phyloP scores from a whole-genome alignment of 2,888 invertebrate species.

The Adelphocoris suturalis region DNA sequence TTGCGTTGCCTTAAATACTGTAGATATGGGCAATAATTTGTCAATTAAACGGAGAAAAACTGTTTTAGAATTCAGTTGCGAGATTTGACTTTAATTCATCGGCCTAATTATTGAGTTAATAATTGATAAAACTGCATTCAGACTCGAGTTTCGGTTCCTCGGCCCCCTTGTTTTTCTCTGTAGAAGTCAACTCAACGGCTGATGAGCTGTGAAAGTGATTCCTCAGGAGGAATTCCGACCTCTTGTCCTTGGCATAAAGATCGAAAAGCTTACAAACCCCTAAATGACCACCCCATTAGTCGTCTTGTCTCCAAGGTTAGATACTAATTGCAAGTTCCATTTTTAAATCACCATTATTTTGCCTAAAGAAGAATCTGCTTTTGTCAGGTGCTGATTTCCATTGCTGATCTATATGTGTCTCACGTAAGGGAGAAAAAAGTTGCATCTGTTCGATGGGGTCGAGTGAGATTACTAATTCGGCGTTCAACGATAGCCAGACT shows the following conservation, averaged over 20 bases:
- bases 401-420: not conserved
- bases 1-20: too few species aligned
- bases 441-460: too few species aligned
- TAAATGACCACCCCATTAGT: constrained; percentile 37
- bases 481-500: too few species aligned
- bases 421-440: too few species aligned
- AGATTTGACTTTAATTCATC: too few species aligned
- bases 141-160: not conserved
- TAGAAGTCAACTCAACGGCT: not conserved
- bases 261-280: constrained; percentile 40
- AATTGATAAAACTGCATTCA: too few species aligned
- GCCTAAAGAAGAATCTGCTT: not conserved
- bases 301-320: constrained; percentile 23
- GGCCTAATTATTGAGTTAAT: too few species aligned
- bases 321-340: not conserved
- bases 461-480: too few species aligned
- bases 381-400: not conserved
- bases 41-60: too few species aligned
- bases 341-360: not conserved
- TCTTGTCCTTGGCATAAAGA: constrained; percentile 27
- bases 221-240: constrained; percentile 18
- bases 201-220: constrained; percentile 38
- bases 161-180: not conserved
- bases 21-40: too few species aligned
- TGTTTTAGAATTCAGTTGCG: too few species aligned